Conservation (phyloP, 1,140 invertebrate species). For the Episyrphus balteatus region DNA sequence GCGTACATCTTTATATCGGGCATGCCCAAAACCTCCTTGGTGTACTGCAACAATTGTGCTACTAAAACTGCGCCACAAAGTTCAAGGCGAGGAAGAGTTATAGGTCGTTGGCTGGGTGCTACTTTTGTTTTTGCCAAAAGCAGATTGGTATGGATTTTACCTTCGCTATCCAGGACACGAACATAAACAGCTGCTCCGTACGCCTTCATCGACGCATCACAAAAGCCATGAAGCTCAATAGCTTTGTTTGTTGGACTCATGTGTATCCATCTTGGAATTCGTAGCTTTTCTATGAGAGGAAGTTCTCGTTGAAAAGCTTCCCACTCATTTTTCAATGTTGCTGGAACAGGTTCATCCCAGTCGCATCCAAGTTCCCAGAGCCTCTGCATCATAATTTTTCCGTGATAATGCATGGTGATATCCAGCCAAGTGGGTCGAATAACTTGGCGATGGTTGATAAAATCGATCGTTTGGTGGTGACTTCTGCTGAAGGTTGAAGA, state of each 20-base stretch:
- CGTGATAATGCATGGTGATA: conserved; percentile 22
- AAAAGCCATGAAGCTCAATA: conserved; percentile 3
- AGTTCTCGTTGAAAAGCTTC: background rate
- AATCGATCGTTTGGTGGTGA: conserved; percentile 19
- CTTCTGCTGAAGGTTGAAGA: conserved; percentile 14
- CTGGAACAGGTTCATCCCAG: conserved; percentile 28
- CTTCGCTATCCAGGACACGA: too few species aligned
- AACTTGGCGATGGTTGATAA: conserved; percentile 28
- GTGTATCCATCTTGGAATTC: conserved; percentile 1
- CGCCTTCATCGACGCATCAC: background rate
- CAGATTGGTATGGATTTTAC: too few species aligned
- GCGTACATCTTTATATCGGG: too few species aligned
- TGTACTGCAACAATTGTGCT: too few species aligned
- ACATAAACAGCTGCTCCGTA: conserved; percentile 3
- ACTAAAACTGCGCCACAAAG: too few species aligned
- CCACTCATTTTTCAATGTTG: conserved; percentile 15
- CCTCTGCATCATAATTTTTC: conserved; percentile 35
- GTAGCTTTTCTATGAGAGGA: background rate
- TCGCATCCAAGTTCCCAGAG: conserved; percentile 20
- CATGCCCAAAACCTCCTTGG: too few species aligned
- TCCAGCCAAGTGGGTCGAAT: conserved; percentile 36
- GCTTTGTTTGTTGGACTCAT: background rate
- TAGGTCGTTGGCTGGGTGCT: too few species aligned
- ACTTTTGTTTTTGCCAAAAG: too few species aligned
- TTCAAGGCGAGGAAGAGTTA: too few species aligned